Conservation (phyloP, 2,888 invertebrate genomes). For the Drosophila nr. fundita region DNA sequence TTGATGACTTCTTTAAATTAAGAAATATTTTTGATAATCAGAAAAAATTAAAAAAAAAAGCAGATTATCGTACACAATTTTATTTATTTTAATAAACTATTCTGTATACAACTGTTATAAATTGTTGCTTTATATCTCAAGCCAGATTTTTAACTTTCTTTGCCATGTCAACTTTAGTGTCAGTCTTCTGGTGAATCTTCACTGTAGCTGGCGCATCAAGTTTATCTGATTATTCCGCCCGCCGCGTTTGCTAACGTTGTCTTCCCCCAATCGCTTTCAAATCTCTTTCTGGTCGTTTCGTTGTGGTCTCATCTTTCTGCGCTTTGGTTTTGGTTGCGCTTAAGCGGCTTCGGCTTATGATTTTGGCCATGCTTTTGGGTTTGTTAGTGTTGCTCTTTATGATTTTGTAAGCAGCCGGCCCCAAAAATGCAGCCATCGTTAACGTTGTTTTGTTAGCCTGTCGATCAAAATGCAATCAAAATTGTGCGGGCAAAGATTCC, state of each 20-base stretch:
- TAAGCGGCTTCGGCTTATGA: constrained; percentile 47
- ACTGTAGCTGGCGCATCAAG: constrained; percentile 44
- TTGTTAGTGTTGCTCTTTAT: constrained; percentile 55
- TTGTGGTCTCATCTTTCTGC: constrained; percentile 50
- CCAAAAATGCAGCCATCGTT: constrained; percentile 58
- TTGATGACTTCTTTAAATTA: neutral
- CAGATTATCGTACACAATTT: no score
- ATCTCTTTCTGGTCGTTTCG: constrained; percentile 25
- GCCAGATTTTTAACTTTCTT: neutral
- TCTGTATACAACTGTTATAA: neutral
- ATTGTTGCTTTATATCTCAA: neutral
- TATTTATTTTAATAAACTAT: no score
- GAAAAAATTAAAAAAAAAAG: neutral
- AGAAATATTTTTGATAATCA: neutral
- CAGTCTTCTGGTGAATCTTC: constrained; percentile 1
- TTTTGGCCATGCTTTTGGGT: constrained; percentile 49
- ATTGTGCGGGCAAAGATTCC: constrained; percentile 64
- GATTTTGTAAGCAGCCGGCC: constrained; percentile 59
- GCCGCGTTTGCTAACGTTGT: constrained; percentile 23
- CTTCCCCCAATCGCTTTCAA: neutral
- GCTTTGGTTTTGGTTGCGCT: constrained; percentile 48
- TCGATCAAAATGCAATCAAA: constrained; percentile 81
- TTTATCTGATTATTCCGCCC: constrained; percentile 75
- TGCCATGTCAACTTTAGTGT: neutral
- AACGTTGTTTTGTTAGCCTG: constrained; percentile 60